Base-by-base conservation (phyloP, 2,113 vertebrate species). In the Phocoena phocoena region DNA sequence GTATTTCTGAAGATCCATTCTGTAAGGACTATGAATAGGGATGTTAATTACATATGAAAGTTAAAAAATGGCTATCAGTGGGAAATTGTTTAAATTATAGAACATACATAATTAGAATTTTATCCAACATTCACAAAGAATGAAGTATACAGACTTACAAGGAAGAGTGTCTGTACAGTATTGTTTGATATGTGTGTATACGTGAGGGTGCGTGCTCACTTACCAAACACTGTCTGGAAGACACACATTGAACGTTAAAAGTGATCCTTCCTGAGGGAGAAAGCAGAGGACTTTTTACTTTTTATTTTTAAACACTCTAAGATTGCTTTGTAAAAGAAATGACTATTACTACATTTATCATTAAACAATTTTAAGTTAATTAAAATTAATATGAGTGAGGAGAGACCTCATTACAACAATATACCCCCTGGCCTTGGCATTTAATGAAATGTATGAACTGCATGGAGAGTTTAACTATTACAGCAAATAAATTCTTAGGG, bases 371-470 rank as follows among this genome's bases (percentile, higher is more conserved):
- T 92, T 47, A 70, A 70, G 55, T 44, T 88, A 74, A 92, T 90
- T 93, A 96, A 80, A 87, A 93, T 92, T 89, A 88, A 36, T 94
- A 25, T 28, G 60, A 93, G 31, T 93, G 25, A 50, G n/a, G 53
- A 87, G 65, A 80, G 44, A 90, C 38, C 81, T 97, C 58, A 88
- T 88, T 88, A 60, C 6, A 38, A n/a, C 25, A 83, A 20, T 67
- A 68, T 68, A 60, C 3, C 17, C 70, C 21, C 93, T 76, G 67
- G 31, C 63, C 62, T 95, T 94, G 88, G n/a, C 38, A 71, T 88
- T 87, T 50, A 58, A 25, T n/a, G 6, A 85, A 94, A 76, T 67
- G 8, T 88, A 28, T 60, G 74, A 50, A 60, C 3, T 55, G 26
- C 25, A 20, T 25, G 62, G 41, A 80, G 65, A 79, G 58, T 87